These are phyloP conservation scores for Thymelicus sylvestris DNA, from an alignment of 2,888 invertebrate species.

Conservation along the genomic window DNA sequence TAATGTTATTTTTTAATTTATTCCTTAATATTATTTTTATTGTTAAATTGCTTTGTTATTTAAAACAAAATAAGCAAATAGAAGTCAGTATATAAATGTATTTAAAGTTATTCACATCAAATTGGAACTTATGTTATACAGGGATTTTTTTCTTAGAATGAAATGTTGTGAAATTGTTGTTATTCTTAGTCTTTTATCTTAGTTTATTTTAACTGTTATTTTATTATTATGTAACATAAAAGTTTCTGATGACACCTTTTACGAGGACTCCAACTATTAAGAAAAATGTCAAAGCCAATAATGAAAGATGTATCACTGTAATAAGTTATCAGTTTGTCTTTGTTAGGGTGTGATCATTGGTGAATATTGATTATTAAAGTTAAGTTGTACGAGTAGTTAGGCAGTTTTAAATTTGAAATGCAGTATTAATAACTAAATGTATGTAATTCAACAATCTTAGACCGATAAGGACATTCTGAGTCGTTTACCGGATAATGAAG, in stretches of 20 bases:
- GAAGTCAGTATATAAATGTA: slow-evolving; percentile 26
- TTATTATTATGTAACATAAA: slow-evolving; percentile 4
- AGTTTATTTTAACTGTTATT: slow-evolving; percentile 17
- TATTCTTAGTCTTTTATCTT: slow-evolving; percentile 1
- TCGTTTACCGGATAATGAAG: slow-evolving; percentile 57
- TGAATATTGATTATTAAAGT: background rate
- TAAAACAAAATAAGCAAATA: background rate
- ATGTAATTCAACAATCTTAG: slow-evolving; percentile 35
- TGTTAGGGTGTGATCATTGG: background rate
- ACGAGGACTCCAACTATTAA: background rate
- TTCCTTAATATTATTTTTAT: background rate
- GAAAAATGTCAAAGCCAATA: background rate
- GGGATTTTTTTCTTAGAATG: slow-evolving; percentile 4
- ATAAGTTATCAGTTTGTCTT: background rate
- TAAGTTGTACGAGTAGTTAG: slow-evolving; percentile 5
- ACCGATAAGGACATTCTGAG: slow-evolving; percentile 57
- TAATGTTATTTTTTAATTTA: too few species aligned
- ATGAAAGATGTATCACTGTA: background rate
- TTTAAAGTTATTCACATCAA: slow-evolving; percentile 3
- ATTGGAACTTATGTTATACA: slow-evolving; percentile 21
- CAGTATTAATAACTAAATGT: slow-evolving; percentile 2
- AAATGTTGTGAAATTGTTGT: slow-evolving; percentile 14
- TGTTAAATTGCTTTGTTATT: background rate
- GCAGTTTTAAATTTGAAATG: slow-evolving; percentile 1
- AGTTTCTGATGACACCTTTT: background rate